Evolutionary conservation across 2,797 vertebrate species (phyloP).

Genomic region (Monodelphis domestica): DNA sequence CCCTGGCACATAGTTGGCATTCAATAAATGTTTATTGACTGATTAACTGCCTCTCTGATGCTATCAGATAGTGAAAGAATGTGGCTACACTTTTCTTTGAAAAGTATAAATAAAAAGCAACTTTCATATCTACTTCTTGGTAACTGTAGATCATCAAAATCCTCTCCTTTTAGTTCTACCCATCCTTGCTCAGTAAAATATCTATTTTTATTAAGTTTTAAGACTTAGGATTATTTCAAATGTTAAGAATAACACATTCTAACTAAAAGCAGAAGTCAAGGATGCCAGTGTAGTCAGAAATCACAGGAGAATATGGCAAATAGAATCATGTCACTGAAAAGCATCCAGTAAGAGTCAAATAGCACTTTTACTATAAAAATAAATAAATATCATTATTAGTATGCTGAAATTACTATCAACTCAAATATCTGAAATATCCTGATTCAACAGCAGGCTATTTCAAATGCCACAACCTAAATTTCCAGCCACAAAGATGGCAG

Average conservation of each 20-base stretch:
- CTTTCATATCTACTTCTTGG: conserved; percentile 39
- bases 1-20: background rate
- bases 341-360: conserved; percentile 54
- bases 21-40: background rate
- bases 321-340: conserved; percentile 64
- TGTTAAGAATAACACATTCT: conserved; percentile 57
- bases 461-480: conserved; percentile 57
- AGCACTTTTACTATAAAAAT: conserved; percentile 74
- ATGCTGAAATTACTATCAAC: conserved; percentile 15
- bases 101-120: conserved; percentile 43
- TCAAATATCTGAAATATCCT: conserved; percentile 67
- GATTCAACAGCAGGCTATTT: conserved; percentile 59
- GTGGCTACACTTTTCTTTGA: conserved; percentile 41
- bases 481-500: conserved; percentile 57
- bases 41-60: background rate
- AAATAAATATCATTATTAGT: conserved; percentile 62
- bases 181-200: conserved; percentile 55
- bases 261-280: conserved; percentile 72
- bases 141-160: conserved; percentile 53
- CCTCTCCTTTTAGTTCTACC: conserved; percentile 34
- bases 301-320: conserved; percentile 67
- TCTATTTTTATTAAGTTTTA: conserved; percentile 51
- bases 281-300: conserved; percentile 56
- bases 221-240: conserved; percentile 52
- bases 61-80: conserved; percentile 3